Base-by-base conservation (phyloP, 2,797 vertebrate genomes). In the Arnoldichthys spilopterus region DNA sequence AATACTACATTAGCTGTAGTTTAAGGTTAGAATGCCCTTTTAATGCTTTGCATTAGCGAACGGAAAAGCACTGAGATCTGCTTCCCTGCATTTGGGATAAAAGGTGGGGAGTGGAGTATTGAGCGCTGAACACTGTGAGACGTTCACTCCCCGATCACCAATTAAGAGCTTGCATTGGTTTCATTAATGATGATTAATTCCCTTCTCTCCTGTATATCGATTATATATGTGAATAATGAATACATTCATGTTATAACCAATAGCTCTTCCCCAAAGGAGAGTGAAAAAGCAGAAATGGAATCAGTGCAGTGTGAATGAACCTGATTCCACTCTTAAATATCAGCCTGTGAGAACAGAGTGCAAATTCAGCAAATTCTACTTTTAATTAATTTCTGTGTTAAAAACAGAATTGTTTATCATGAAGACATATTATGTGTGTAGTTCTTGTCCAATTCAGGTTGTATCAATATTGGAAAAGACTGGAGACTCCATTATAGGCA, bases 111-210 rank as follows among this genome's bases (percentile, higher is more conserved):
- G 54, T 53, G 30, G 58, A 58, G 49, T 80, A 70, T 72, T 56
- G 73, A 81, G 47, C 67, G 37, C 59, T 73, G 56, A 68, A 61
- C 47, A 54, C 51, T 30, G 30, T 7, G 49, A 66, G 40, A 73
- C 75, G 58, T 82, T 62, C 51, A 77, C 74, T 78, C 66, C 59
- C 43, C 32, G 43, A 43, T 64, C 68, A 69, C 70, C 72, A 72
- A 82, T 80, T 83, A 82, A 82, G 72, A 78, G 70, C 64, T 77
- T 69, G 59, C 68, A 72, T 73, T 53, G 64, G 49, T 64, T 79
- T 81, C 76, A 77, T 86, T 82, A 81, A 86, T 77, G 70, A 72
- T 78, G 85, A 84, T 86, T 82, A 79, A 85, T 82, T 80, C 51
- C 71, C 82, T 76, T 49, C 66, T 78, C 80, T 84, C 72, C 78